A percentile compares a stretch with the other conserved stretches of the same genome.
Conservation (phyloP, 2,888 invertebrate genomes). For the Spatulosminthurus flaviceps region DNA sequence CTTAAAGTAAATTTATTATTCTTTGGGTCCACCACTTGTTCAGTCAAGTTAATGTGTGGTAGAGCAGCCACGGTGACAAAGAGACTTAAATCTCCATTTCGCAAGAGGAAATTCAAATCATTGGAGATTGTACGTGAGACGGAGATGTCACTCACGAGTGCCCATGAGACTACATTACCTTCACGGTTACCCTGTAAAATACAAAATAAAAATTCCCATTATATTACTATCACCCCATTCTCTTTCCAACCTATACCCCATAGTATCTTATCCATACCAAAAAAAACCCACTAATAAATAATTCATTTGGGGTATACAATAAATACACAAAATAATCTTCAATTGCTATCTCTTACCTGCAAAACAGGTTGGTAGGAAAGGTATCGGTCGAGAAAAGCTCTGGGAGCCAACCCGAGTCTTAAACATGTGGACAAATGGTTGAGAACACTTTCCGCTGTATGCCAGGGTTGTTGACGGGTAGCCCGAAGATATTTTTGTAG, state of each 20-base stretch:
- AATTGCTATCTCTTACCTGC: constrained; percentile 68
- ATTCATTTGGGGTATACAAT: too few relatives aligned
- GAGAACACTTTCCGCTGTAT: constrained; percentile 92
- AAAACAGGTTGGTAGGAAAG: constrained; percentile 84
- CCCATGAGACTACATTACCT: constrained; percentile 86
- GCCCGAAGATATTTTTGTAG: constrained; percentile 95
- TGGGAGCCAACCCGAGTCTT: constrained; percentile 91
- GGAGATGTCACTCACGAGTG: constrained; percentile 90
- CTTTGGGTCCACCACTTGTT: constrained; percentile 96
- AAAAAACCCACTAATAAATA: too few relatives aligned
- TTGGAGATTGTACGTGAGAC: constrained; percentile 86
- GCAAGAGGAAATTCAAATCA: constrained; percentile 87
- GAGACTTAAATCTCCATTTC: constrained; percentile 92
- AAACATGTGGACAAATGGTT: constrained; percentile 90
- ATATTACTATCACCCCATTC: not conserved
- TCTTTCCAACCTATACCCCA: too few relatives aligned
- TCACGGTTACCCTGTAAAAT: constrained; percentile 59
- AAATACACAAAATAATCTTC: too few relatives aligned
- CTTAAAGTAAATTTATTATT: constrained; percentile 93
- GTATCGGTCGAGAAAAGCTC: constrained; percentile 95
- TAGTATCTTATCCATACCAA: too few relatives aligned
- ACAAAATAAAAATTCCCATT: constrained; percentile 28
- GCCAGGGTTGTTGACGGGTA: constrained; percentile 94
- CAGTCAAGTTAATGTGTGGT: constrained; percentile 93
- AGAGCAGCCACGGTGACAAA: constrained; percentile 85